Conservation (phyloP, 2,797 vertebrate species). For the Myiothlypis chrysogaster region DNA sequence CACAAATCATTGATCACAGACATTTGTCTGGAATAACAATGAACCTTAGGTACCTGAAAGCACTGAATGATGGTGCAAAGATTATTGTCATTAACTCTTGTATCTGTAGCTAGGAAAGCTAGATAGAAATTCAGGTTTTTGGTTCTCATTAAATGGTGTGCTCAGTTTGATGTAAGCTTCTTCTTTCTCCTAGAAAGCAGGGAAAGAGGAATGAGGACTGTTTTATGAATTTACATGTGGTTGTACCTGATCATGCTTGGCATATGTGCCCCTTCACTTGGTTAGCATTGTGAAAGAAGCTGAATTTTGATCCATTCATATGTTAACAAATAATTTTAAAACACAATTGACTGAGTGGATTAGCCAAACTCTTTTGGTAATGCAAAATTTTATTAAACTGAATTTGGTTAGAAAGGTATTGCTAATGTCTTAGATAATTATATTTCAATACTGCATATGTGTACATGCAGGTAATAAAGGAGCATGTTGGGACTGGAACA, state of each 20-base stretch:
- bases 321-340: background rate
- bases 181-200: background rate
- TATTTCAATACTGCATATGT: background rate
- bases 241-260: background rate
- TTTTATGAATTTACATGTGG: background rate
- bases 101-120: background rate
- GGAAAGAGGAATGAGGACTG: background rate
- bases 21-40: background rate
- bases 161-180: background rate
- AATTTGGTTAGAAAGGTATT: background rate
- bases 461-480: background rate
- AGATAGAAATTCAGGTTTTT: background rate
- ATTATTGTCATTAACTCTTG: background rate
- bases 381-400: background rate
- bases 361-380: background rate
- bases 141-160: rapidly evolving
- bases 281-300: background rate
- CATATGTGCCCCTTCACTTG: background rate
- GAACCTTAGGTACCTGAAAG: background rate
- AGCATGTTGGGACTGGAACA: background rate
- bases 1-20: background rate
- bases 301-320: background rate
- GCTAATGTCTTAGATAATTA: background rate
- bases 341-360: background rate
- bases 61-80: background rate